These are phyloP conservation scores for Isichthys henryi DNA, from an alignment of 2,113 vertebrate species.

Conservation along the genomic window DNA sequence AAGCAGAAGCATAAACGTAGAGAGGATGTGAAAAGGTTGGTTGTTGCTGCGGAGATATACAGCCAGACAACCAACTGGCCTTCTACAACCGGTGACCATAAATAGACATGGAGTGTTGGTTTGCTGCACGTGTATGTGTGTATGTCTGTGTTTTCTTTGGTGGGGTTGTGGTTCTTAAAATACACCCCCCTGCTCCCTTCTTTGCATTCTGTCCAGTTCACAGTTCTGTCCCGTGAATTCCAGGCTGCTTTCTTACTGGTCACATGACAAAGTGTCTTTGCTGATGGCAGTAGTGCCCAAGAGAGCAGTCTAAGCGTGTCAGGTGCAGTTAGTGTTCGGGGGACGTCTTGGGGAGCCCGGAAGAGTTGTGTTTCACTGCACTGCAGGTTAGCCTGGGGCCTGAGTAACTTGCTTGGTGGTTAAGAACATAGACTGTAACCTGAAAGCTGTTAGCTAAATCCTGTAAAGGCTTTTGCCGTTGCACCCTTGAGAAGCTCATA, in stretches of 20 bases:
- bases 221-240: background rate
- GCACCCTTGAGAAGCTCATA: background rate
- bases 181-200: background rate
- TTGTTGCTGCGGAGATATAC: conserved; percentile 15
- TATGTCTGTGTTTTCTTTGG: conserved; percentile 5
- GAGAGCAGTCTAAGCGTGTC: background rate
- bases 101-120: conserved; percentile 32
- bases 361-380: background rate
- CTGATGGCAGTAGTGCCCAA: background rate
- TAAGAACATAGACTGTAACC: background rate
- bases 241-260: background rate
- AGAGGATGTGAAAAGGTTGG: background rate
- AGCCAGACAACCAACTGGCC: conserved; percentile 42
- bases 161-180: conserved; percentile 8
- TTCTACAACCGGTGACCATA: conserved; percentile 27
- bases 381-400: background rate
- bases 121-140: conserved; percentile 18
- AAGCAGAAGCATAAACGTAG: background rate
- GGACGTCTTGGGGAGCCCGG: background rate
- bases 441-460: background rate
- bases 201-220: background rate
- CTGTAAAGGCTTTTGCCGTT: background rate
- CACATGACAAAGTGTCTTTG: background rate
- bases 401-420: background rate
- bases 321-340: background rate